Evolutionary conservation across 2,888 invertebrate species (phyloP), one percentile per base, ranked within the genome.

Genomic region (Tanaodytes sp.): DNA sequence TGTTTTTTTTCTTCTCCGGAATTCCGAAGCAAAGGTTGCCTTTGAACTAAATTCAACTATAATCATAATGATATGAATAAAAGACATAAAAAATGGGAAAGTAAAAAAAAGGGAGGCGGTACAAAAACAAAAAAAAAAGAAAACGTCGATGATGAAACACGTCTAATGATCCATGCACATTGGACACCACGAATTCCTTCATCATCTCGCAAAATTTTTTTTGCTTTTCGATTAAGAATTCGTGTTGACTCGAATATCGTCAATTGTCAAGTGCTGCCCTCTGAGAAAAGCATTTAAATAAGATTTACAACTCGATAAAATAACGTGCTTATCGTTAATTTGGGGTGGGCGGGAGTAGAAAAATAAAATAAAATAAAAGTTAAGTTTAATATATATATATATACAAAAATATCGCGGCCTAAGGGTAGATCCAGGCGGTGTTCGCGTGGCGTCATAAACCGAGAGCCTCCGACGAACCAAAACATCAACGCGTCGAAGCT

Each of bases 1-100:
- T 79, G 73, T 78, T 74, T 79, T n/a, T n/a, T 75, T 79, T 77
- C 79, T 80, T 79, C 76, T 76, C 77, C 78, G 75, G 72, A 9
- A 45, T 30, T 45, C 23, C 11, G 0, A 37, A 15, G 43, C 61
- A 51, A 23, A 51, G 43, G 19, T 18, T 16, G 27, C 16, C 23
- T 23, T n/a, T 18, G n/a, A 39, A 6, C 9, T 3, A 12, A 31
- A 15, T 18, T 40, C n/a, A 40, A 40, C 15, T n/a, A 23, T 23
- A 23, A 23, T 23, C 4, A 23, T 23, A 23, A 33, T 31, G 19
- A 1, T 8, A 11, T 8, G n/a, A 19, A 5, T 31, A 54, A 42
- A 33, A 31, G 19, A 12, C 12, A 33, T 11, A 33, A n/a, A n/a
- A 9, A 33, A 30, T 31, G 27, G 6, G 18, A 31, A 40, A 31